Conservation (phyloP, 2,797 vertebrate species). For the Cephalopachus bancanus region DNA sequence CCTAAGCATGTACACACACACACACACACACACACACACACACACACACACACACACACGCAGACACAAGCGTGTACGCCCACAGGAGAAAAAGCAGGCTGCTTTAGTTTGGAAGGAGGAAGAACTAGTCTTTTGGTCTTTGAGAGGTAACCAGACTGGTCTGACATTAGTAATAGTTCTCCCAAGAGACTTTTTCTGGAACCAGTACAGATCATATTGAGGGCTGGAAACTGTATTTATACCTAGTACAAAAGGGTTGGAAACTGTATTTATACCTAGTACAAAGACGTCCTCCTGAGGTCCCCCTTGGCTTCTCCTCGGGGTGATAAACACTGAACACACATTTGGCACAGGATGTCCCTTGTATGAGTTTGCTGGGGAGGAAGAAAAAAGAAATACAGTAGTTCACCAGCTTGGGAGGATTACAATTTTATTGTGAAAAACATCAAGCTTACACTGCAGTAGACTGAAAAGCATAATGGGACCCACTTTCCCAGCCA, state of each 20-base stretch:
- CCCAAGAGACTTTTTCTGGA: neutral
- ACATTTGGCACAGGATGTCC: neutral
- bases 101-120: constrained; percentile 4
- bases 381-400: neutral
- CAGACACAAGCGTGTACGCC: neutral
- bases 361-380: neutral
- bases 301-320: neutral
- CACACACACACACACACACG: neutral
- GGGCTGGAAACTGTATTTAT: neutral
- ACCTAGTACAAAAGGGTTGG: neutral
- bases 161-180: neutral
- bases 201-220: neutral
- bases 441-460: constrained; percentile 7
- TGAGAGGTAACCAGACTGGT: neutral
- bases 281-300: neutral
- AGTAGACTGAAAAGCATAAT: neutral
- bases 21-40: neutral
- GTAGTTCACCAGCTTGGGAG: neutral
- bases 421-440: constrained; percentile 27
- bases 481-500: neutral
- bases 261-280: neutral
- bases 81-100: neutral
- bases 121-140: neutral
- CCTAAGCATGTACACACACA: neutral
- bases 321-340: neutral